Conservation (phyloP, 2,113 vertebrate genomes). For the Pomatorhinus ruficollis region DNA sequence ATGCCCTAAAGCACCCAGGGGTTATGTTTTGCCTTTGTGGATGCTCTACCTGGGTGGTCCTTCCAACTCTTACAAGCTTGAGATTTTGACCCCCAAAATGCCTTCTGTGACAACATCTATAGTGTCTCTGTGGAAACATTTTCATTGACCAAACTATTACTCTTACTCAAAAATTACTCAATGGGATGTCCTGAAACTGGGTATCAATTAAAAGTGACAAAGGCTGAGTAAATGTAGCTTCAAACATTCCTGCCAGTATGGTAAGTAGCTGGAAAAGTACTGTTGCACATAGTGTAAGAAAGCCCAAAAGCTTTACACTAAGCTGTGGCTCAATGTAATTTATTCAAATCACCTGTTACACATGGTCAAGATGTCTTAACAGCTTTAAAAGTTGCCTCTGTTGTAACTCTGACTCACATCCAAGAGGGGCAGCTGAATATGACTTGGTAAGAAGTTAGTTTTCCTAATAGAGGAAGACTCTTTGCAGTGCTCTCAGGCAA, state of each 20-base stretch:
- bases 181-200: background rate
- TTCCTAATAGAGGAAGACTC: background rate
- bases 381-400: background rate
- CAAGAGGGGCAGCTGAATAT: background rate
- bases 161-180: background rate
- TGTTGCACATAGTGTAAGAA: background rate
- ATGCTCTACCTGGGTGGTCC: background rate
- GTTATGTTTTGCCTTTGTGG: background rate
- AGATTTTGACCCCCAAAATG: background rate
- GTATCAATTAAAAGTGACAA: background rate
- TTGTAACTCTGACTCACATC: background rate
- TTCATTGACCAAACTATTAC: background rate
- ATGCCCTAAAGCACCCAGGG: too few species aligned
- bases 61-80: background rate
- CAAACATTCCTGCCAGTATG: background rate
- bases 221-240: background rate
- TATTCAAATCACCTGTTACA: background rate
- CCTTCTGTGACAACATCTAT: fast-evolving
- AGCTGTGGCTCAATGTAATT: background rate
- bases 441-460: background rate
- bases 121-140: background rate
- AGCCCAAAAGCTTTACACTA: background rate
- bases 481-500: background rate
- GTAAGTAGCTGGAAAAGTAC: background rate
- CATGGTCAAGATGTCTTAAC: background rate